These are phyloP conservation scores for Lymantria dispar DNA, from an alignment of 2,888 invertebrate genomes.

Conservation along the genomic window DNA sequence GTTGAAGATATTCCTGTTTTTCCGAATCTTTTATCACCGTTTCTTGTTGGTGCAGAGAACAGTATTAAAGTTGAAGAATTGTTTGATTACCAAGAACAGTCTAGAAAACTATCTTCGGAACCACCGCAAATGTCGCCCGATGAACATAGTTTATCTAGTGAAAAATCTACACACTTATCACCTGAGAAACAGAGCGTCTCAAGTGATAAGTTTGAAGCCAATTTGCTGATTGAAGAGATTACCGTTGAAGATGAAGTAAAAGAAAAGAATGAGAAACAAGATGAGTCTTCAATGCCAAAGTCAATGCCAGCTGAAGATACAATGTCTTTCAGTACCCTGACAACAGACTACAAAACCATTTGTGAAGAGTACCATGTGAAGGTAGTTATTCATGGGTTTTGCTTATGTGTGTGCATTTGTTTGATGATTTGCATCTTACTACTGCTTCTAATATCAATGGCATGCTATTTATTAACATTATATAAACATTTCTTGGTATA, in stretches of 20 bases:
- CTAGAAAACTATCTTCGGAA: constrained; percentile 29
- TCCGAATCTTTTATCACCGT: constrained; percentile 64
- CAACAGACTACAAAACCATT: constrained; percentile 88
- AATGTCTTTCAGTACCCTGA: constrained; percentile 80
- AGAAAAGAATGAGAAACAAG: constrained; percentile 44
- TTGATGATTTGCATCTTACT: constrained; percentile 29
- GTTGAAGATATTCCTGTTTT: constrained; percentile 60
- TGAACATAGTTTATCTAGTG: constrained; percentile 29
- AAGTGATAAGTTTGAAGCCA: constrained; percentile 61
- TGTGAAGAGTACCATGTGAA: constrained; percentile 87
- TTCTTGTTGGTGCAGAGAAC: constrained; percentile 59
- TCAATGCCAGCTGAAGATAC: constrained; percentile 64
- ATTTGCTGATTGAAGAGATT: constrained; percentile 68
- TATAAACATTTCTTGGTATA: constrained; percentile 40
- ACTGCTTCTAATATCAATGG: constrained; percentile 43
- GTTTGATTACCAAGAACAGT: constrained; percentile 37
- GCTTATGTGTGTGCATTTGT: constrained; percentile 33
- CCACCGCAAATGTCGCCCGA: background rate
- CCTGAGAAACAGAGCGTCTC: constrained; percentile 45
- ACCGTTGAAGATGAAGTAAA: constrained; percentile 55
- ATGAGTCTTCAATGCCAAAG: constrained; percentile 56
- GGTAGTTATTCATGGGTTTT: constrained; percentile 72
- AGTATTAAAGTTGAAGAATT: constrained; percentile 54
- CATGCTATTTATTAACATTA: constrained; percentile 46
- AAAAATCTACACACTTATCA: constrained; percentile 41